These are phyloP conservation scores for Vesta saturnalis DNA, from an alignment of 2,888 invertebrate genomes.

Conservation along the genomic window DNA sequence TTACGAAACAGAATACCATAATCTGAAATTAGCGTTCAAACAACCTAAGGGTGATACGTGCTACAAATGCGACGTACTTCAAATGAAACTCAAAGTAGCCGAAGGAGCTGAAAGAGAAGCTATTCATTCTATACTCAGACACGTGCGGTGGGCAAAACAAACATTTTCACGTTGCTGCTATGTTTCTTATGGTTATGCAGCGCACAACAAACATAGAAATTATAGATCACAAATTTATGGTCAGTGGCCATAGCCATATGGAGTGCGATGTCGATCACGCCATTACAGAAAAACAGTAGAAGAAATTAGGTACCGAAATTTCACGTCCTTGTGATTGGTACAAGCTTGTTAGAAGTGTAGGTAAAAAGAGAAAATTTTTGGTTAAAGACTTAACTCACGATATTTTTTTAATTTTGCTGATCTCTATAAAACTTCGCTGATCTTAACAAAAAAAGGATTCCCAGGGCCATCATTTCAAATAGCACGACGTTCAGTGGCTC, in stretches of 20 bases:
- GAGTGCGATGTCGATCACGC: not conserved
- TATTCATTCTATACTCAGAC: not conserved
- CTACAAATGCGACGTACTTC: not conserved
- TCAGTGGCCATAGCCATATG: no score
- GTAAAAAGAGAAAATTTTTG: not conserved
- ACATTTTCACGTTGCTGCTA: not conserved
- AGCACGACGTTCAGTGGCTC: no score
- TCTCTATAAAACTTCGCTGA: no score
- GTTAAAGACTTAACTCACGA: not conserved
- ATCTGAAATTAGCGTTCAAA: no score
- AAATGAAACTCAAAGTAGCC: slow-evolving; percentile 17
- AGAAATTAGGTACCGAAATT: not conserved
- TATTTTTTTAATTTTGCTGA: no score
- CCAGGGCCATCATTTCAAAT: no score
- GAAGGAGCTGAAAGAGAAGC: not conserved
- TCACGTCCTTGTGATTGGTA: no score
- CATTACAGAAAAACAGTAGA: not conserved
- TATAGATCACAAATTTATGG: no score
- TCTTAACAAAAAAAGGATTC: no score
- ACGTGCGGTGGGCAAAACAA: not conserved
- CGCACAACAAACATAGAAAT: not conserved
- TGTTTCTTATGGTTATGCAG: not conserved
- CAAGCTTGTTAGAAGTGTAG: not conserved
- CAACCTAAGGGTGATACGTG: no score
- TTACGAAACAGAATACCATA: no score